Percentiles rank a stretch among this genome's conserved stretches.
Evolutionary conservation across 2,797 vertebrate genomes (phyloP).

Genomic region (Micromesistius poutassou): DNA sequence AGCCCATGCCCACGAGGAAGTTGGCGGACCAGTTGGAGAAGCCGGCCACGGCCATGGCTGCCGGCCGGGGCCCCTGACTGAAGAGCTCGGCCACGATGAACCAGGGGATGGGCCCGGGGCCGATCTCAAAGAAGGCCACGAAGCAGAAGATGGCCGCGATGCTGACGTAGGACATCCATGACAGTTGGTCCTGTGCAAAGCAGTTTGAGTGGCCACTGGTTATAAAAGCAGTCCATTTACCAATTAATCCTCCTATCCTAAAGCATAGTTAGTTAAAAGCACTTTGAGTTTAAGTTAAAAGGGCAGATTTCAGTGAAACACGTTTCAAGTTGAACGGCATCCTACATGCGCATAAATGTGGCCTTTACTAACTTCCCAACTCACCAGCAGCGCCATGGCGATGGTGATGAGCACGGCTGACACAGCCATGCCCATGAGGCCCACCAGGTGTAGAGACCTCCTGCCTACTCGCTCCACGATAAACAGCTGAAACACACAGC

Average conservation of each 20-base stretch:
- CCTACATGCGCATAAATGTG: not conserved
- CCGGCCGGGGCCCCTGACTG: constrained; percentile 91
- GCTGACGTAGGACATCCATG: constrained; percentile 91
- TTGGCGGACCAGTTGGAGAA: constrained; percentile 96
- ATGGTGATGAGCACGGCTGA: constrained; percentile 89
- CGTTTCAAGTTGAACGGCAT: no score
- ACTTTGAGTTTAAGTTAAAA: not conserved
- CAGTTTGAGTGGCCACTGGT: constrained; percentile 7
- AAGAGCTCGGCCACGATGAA: constrained; percentile 95
- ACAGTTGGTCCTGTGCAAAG: constrained; percentile 83
- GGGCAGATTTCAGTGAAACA: not conserved
- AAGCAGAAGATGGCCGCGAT: constrained; percentile 90
- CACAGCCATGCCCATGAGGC: constrained; percentile 87
- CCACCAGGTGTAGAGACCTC: constrained; percentile 86
- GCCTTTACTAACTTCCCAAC: constrained; percentile 26
- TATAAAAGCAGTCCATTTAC: no score
- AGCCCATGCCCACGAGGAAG: constrained; percentile 93
- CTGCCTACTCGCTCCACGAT: constrained; percentile 88
- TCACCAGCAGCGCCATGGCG: constrained; percentile 84
- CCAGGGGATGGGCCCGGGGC: constrained; percentile 95
- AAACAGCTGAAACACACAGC: constrained; percentile 77
- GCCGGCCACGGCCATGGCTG: constrained; percentile 88
- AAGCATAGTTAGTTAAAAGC: no score
- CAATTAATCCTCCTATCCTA: no score
- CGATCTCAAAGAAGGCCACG: constrained; percentile 94